Base-by-base conservation (phyloP, 1,140 invertebrate species). In the Philotrypesis tridentata region DNA sequence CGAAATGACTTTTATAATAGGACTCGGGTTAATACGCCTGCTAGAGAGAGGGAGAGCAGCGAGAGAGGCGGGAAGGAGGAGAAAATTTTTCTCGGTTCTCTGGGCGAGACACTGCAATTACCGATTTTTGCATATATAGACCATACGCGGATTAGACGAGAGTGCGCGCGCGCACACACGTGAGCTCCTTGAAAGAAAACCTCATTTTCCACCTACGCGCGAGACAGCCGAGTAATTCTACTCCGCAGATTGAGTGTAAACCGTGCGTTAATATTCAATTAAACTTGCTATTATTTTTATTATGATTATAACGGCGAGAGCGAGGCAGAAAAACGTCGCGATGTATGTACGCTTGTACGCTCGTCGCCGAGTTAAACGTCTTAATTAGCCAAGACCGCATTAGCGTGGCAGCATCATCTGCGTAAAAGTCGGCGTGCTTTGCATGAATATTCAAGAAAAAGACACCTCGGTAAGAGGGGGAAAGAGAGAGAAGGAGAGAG, bases 1-100 rank as follows among this genome's bases (percentile, higher is more conserved):
- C 85, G 85, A 88, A 89, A 89, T 89, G 84, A 89, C 87, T 89
- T 89, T 89, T 89, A 88, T 89, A 89, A 89, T 88, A 85, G 87
- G 83, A 87, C 82, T 84, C 84, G 85, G 84, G 85, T 85, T 87
- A 85, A 88, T 87, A 85, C 82, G 33, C 12, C 9, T 7, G 48
- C 73, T 37, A 21, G 14, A 76, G 27, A 9, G n/a, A 75, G 5
- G 5, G 31, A 75, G 11, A 17, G 25, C 25, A 23, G 48, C 5
- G 43, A 17, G 25, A 8, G 31, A 23, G 2, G 5, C n/a, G 37
- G 21, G 27, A 17, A 63, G 14, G 23, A 21, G 55, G 11, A 71
- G 33, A 23, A 29, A 55, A 21, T 21, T 55, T 55, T 55, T 55
- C 48, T 17, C n/a, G n/a, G n/a, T 55, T 55, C 48, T 55, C 21